phyloP scores from a whole-genome alignment of 2,888 invertebrate species.

The Drosophila merina region DNA sequence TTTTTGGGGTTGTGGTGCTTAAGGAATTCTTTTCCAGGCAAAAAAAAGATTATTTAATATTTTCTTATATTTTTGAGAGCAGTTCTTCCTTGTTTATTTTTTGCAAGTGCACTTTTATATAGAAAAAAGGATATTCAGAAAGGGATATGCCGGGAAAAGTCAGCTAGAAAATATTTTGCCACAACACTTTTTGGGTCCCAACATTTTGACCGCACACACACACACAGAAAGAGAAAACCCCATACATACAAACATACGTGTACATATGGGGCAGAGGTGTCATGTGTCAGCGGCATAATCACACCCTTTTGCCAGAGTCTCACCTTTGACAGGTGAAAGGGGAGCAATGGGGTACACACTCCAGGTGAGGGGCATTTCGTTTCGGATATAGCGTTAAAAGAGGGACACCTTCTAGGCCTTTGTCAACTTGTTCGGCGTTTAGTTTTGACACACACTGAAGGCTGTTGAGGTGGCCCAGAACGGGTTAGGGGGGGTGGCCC shows the following conservation, averaged over 20 bases:
- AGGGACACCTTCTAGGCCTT: constrained; percentile 61
- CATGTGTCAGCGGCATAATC: constrained; percentile 77
- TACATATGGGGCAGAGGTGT: constrained; percentile 61
- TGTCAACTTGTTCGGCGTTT: constrained; percentile 68
- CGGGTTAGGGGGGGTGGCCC: constrained; percentile 19
- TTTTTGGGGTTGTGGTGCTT: neutral
- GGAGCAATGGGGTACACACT: neutral
- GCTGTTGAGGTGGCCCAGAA: constrained; percentile 27
- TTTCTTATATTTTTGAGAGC: neutral
- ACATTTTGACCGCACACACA: constrained; percentile 61
- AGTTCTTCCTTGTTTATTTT: neutral
- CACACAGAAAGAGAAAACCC: constrained; percentile 20
- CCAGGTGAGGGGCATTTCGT: neutral
- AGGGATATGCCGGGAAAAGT: constrained; percentile 13
- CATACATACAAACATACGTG: constrained; percentile 4
- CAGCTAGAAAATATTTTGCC: constrained; percentile 51
- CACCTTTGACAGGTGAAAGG: constrained; percentile 47
- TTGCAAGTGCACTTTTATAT: neutral
- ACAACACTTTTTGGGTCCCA: constrained; percentile 64
- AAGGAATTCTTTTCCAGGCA: no score
- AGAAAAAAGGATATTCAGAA: constrained; percentile 3
- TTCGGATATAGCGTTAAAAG: constrained; percentile 12
- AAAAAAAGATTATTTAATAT: no score
- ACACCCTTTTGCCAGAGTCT: constrained; percentile 65
- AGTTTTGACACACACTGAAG: constrained; percentile 49